Conservation (phyloP, 2,113 vertebrate genomes). For the Cottus gobio region DNA sequence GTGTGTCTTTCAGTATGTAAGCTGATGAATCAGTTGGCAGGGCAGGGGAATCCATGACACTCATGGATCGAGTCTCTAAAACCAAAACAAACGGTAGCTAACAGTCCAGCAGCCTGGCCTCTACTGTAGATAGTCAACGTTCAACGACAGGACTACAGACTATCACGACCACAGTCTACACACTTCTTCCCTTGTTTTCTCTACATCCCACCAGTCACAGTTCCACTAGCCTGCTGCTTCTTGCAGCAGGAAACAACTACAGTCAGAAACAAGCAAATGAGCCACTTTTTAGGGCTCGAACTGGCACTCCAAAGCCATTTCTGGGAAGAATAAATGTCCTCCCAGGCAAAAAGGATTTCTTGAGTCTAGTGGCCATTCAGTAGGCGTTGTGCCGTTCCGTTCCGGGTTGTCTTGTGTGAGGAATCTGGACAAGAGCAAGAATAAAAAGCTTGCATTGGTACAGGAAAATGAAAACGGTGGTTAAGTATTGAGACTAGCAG, state of each 20-base stretch:
- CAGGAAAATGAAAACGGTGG: background rate
- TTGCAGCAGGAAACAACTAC: slow-evolving; percentile 35
- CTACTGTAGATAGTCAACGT: slow-evolving; percentile 72
- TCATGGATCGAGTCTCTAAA: slow-evolving; percentile 56
- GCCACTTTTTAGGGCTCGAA: slow-evolving; percentile 28
- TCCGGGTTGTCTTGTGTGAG: slow-evolving; percentile 86
- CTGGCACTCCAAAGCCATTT: slow-evolving; percentile 18
- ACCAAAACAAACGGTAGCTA: slow-evolving; percentile 69
- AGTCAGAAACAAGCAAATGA: slow-evolving; percentile 48
- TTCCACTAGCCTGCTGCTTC: slow-evolving; percentile 47
- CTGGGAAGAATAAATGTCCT: slow-evolving; percentile 1
- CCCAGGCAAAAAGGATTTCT: slow-evolving; percentile 61
- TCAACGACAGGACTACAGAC: slow-evolving; percentile 75
- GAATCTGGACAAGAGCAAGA: slow-evolving; percentile 75
- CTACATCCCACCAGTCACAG: slow-evolving; percentile 51
- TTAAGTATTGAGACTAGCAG: background rate
- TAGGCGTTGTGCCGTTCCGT: slow-evolving; percentile 86
- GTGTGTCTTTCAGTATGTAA: slow-evolving; percentile 44
- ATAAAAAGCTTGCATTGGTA: slow-evolving; percentile 44
- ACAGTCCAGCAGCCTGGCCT: slow-evolving; percentile 73
- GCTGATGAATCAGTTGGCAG: slow-evolving; percentile 48
- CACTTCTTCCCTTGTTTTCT: slow-evolving; percentile 63
- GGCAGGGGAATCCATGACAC: slow-evolving; percentile 39
- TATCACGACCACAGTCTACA: slow-evolving; percentile 78
- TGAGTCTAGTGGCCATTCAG: slow-evolving; percentile 74